Evolutionary conservation across 37 sponge, comb jelly and placozoan species (phyloP).

Genomic region (Haliclona indistincta): DNA sequence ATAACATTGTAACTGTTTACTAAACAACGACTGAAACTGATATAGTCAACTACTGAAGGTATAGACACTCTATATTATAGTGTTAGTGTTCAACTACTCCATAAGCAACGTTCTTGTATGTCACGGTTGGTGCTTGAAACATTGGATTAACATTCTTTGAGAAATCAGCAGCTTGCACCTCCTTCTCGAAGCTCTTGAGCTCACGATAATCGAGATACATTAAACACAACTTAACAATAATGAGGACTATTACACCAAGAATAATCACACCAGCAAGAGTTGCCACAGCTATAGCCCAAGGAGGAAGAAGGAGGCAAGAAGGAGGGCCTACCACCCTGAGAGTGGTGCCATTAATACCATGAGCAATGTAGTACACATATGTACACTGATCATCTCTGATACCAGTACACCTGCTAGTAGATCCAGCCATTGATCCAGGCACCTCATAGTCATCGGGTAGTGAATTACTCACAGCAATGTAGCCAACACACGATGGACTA

Average conservation of each 20-base stretch:
- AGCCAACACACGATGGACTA: not conserved
- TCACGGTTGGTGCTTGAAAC: not conserved
- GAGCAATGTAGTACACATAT: not conserved
- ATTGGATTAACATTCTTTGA: not conserved
- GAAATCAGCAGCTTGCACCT: conserved; percentile 42
- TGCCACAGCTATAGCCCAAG: conserved; percentile 26
- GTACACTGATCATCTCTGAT: not conserved
- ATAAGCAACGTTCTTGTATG: not conserved
- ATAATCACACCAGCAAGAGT: conserved; percentile 15
- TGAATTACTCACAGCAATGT: not conserved
- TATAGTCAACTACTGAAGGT: no score
- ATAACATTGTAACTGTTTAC: no score
- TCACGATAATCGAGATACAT: conserved; percentile 19
- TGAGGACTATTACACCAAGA: conserved; percentile 22
- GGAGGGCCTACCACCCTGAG: not conserved
- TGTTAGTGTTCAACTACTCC: not conserved
- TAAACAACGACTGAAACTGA: no score
- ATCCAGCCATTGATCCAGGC: not conserved
- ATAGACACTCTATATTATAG: no score
- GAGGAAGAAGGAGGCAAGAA: not conserved
- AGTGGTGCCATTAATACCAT: not conserved
- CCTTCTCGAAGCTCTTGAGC: conserved; percentile 42
- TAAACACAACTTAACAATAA: conserved; percentile 22
- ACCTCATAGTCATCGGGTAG: not conserved
- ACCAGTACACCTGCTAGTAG: not conserved